Percentiles rank a stretch among this genome's conserved stretches.
Conservation (phyloP, 2,113 vertebrate genomes). For the Indicator maculatus region DNA sequence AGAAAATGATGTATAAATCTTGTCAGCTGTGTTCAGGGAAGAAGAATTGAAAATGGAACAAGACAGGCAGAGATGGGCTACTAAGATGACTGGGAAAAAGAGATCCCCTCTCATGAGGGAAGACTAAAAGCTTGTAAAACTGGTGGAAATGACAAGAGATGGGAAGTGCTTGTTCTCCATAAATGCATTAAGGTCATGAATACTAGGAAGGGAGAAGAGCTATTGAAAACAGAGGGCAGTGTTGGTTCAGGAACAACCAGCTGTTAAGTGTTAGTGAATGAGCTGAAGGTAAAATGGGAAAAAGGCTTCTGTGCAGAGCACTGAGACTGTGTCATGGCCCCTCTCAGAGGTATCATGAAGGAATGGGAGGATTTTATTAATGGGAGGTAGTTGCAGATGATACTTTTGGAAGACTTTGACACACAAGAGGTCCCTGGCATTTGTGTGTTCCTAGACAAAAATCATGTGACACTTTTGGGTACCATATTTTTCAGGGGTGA, state of each 20-base stretch:
- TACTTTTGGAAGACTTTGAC: background rate
- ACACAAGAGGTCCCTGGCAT: background rate
- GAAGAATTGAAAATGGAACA: conserved; percentile 12
- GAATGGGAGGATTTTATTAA: background rate
- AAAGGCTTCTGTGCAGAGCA: background rate
- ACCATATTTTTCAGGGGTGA: background rate
- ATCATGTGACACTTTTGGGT: background rate
- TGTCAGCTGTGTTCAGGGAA: conserved; percentile 33
- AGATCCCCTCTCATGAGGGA: background rate
- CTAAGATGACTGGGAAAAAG: background rate
- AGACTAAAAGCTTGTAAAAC: conserved; percentile 19
- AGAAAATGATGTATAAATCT: conserved; percentile 45
- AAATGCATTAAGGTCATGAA: background rate
- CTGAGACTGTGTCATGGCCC: background rate
- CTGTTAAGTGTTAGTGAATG: background rate
- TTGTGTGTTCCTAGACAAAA: background rate
- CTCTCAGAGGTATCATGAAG: background rate
- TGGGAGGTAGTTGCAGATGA: background rate
- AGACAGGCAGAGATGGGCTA: background rate
- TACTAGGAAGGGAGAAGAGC: background rate
- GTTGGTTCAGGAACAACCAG: background rate
- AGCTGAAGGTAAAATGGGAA: background rate
- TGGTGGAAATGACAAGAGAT: background rate
- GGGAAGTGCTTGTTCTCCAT: background rate
- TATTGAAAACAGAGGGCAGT: conserved; percentile 19